Evolutionary conservation across 2,888 invertebrate genomes (phyloP).

Genomic region (Dynastes tityus): DNA sequence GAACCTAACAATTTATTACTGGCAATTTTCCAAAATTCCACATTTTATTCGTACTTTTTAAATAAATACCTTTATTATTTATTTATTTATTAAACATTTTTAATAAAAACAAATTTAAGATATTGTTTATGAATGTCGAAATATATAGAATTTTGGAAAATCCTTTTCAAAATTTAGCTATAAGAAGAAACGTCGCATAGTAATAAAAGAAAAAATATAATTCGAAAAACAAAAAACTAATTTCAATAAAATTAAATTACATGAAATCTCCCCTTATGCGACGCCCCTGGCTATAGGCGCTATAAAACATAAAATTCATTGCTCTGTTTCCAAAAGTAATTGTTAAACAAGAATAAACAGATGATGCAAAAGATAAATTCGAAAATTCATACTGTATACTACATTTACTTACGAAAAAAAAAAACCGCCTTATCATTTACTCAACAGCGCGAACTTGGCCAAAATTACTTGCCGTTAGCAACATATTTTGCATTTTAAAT

Average conservation of each 20-base stretch:
- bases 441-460: neutral
- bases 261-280: neutral
- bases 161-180: slow-evolving; percentile 32
- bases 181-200: slow-evolving; percentile 28
- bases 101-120: too few species aligned
- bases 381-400: neutral
- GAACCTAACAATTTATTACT: too few species aligned
- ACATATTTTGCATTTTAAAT: neutral
- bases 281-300: slow-evolving; percentile 28
- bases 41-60: neutral
- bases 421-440: neutral
- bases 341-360: neutral
- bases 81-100: neutral
- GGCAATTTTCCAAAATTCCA: slow-evolving; percentile 33
- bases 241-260: neutral
- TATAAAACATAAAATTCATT: neutral
- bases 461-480: neutral
- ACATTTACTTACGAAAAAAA: neutral
- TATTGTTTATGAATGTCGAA: neutral
- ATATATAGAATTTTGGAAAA: slow-evolving; percentile 24
- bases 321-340: neutral
- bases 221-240: neutral
- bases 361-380: neutral
- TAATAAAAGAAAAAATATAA: neutral
- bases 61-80: neutral